These are phyloP conservation scores for Diarsia brunnea DNA, from an alignment of 2,888 invertebrate species.

Conservation along the genomic window DNA sequence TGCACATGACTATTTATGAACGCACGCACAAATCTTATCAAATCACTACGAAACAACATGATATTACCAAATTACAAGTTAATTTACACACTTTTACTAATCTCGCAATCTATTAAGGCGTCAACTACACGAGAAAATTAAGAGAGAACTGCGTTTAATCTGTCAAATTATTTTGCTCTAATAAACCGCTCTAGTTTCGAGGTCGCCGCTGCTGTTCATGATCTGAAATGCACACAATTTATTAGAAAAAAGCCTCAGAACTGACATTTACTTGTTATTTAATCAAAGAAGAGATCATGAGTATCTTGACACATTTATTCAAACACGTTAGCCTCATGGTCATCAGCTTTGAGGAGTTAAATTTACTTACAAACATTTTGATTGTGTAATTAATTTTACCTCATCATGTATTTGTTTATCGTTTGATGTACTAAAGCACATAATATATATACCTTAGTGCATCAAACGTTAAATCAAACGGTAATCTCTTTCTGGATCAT, in stretches of 20 bases:
- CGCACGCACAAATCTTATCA: slow-evolving; percentile 16
- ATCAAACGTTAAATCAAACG: too few species aligned
- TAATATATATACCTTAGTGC: too few species aligned
- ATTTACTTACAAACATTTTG: slow-evolving; percentile 33
- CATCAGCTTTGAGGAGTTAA: slow-evolving; percentile 37
- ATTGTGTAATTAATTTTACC: background rate
- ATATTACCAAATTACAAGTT: slow-evolving; percentile 38
- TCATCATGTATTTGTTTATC: background rate
- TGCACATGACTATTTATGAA: slow-evolving; percentile 26
- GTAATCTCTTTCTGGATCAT: background rate
- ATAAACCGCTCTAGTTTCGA: slow-evolving; percentile 60
- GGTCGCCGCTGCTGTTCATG: slow-evolving; percentile 56
- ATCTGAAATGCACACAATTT: slow-evolving; percentile 44
- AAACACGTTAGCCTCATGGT: slow-evolving; percentile 31
- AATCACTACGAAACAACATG: slow-evolving; percentile 11
- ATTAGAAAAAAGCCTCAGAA: slow-evolving; percentile 29
- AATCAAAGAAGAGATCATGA: slow-evolving; percentile 41
- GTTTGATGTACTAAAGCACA: background rate
- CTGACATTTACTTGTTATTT: slow-evolving; percentile 31
- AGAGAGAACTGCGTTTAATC: slow-evolving; percentile 46
- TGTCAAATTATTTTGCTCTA: slow-evolving; percentile 64
- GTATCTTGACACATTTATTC: slow-evolving; percentile 45
- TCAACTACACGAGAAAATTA: slow-evolving; percentile 47
- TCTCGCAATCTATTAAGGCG: slow-evolving; percentile 49
- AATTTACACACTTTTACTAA: slow-evolving; percentile 47